Conservation (phyloP, 1,140 invertebrate species). For the Glossosoma conforme region DNA sequence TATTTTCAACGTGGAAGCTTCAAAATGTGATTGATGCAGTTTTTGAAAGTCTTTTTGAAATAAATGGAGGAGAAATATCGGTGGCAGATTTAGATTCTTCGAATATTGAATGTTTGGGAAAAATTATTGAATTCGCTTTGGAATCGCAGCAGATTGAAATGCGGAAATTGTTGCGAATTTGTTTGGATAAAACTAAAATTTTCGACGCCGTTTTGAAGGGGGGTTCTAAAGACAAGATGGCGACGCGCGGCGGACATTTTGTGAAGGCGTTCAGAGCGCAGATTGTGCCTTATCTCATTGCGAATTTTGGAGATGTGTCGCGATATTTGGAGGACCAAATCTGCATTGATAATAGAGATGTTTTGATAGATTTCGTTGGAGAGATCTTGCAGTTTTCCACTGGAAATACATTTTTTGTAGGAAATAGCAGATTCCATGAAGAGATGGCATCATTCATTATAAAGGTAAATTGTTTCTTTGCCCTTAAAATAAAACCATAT, state of each 20-base stretch:
- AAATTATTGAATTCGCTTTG: not conserved
- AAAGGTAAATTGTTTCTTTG: too few species aligned
- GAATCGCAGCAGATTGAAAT: not conserved
- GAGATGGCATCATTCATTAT: too few species aligned
- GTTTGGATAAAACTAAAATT: not conserved
- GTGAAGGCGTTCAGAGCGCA: conserved; percentile 4
- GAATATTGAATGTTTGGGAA: not conserved
- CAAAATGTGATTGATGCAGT: not conserved
- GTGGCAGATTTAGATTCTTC: not conserved
- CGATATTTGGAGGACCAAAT: too few species aligned
- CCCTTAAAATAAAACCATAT: too few species aligned
- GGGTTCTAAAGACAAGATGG: too few species aligned
- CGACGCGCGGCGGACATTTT: not conserved
- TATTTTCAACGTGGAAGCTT: not conserved
- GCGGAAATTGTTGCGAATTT: not conserved
- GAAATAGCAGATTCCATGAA: too few species aligned
- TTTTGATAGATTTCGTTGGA: too few species aligned
- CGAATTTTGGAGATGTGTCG: conserved; percentile 8
- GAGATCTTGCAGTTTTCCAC: too few species aligned
- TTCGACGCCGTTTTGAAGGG: too few species aligned
- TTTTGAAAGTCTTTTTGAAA: not conserved
- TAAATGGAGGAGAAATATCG: not conserved
- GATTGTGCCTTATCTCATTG: conserved; percentile 6
- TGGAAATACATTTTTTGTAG: too few species aligned
- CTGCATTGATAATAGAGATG: too few species aligned